Evolutionary conservation across 37 sponge, comb jelly and placozoan genomes (phyloP), one percentile per base, ranked within the genome.

Genomic region (Geodia barretti): DNA sequence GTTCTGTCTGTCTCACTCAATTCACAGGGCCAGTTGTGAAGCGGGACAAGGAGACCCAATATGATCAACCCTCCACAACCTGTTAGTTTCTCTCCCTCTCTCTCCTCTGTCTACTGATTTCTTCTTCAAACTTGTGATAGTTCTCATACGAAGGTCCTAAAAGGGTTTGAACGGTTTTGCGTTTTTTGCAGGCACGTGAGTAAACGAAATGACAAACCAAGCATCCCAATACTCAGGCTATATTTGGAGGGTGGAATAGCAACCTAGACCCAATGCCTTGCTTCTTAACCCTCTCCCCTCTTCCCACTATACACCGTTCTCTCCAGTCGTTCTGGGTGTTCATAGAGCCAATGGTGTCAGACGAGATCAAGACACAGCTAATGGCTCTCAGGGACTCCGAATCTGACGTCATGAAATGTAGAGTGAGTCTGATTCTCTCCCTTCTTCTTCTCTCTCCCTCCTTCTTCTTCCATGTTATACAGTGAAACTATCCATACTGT

Each of bases 311-410:
- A n/a, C n/a, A n/a, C n/a, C n/a, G n/a, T n/a, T n/a, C 63, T 7
- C 0, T 66, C 0, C 71, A 93, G 94, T 82, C 87, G 28, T 89
- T 93, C 61, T 93, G 94, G 94, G 33, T 76, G 26, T 89, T 86
- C 59, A 35, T 93, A 21, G 87, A 77, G 1, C 86, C 83, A 0
- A 35, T 86, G 62, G 83, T 86, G 26, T 74, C 89, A 9, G 83
- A 89, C 23, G 90, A 93, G 26, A 62, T 88, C 39, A 86, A 85
- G 74, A 64, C 64, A 59, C 84, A 83, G 67, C 70, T 93, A 21
- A 33, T 31, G 11, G 86, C 77, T 5, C 80, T 89, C 24, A 34
- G 74, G 33, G 76, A 86, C 29, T 68, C 82, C 4, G 86, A 82
- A 9, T 86, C 90, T 0, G 90, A 93, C 31, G 74, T 93, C 17